Conservation (phyloP, 2,888 invertebrate genomes). For the Aphelenchoides bicaudatus region DNA sequence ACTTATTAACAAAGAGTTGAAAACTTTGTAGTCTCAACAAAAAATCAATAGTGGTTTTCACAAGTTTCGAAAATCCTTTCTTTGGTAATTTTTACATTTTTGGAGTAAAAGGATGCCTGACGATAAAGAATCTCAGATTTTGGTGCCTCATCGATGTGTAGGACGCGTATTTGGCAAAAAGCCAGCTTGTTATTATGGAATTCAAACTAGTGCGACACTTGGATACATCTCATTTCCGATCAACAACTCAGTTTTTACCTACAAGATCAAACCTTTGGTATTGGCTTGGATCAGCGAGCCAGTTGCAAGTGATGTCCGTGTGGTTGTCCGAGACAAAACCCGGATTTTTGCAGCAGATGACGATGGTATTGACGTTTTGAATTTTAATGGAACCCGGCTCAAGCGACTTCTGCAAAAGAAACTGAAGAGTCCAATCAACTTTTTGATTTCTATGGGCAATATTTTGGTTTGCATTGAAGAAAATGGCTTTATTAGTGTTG, state of each 20-base stretch:
- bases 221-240: constrained; percentile 11
- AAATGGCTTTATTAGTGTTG: constrained; percentile 37
- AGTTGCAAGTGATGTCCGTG: constrained; percentile 23
- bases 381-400: constrained; percentile 21
- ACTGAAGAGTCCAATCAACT: constrained; percentile 19
- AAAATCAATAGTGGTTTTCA: no score
- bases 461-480: constrained; percentile 38
- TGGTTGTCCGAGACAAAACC: constrained; percentile 29
- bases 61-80: no score
- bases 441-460: constrained; percentile 35
- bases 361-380: constrained; percentile 18
- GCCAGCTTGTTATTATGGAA: constrained; percentile 6
- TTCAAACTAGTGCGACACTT: constrained; percentile 10
- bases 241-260: constrained; percentile 23
- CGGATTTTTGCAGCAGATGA: constrained; percentile 23
- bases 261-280: constrained; percentile 23
- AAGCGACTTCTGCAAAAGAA: neutral
- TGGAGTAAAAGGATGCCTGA: no score
- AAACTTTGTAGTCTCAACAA: no score
- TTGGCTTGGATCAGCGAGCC: constrained; percentile 31
- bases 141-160: constrained; percentile 15
- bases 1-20: no score
- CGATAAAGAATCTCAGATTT: constrained; percentile 3
- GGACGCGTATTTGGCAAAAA: constrained; percentile 14
- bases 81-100: no score